phyloP scores from a whole-genome alignment of 2,113 vertebrate species.

The Dendrocopos noguchii region DNA sequence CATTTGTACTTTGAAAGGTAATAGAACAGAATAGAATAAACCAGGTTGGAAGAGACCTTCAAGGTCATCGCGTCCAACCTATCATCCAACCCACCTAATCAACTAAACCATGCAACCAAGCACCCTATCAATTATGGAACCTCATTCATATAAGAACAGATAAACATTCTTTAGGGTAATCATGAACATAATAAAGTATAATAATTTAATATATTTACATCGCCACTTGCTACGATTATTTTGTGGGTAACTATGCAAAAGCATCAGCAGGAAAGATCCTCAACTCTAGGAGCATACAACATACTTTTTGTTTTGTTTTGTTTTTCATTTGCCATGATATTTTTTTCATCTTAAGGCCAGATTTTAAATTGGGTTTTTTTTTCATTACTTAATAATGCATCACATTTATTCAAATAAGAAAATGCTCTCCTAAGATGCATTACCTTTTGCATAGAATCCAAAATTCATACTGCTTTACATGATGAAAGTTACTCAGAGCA shows the following conservation, averaged over 20 bases:
- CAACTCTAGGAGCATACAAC: not conserved
- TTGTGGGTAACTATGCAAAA: not conserved
- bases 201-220: not conserved
- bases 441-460: not conserved
- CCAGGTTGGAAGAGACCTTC: no score
- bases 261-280: not conserved
- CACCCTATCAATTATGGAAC: not conserved
- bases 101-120: no score
- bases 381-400: not conserved
- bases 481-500: not conserved
- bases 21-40: not conserved
- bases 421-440: not conserved
- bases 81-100: no score
- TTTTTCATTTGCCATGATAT: not conserved
- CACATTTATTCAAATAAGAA: not conserved
- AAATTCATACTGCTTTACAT: not conserved
- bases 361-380: not conserved
- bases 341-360: not conserved
- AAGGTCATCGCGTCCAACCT: no score
- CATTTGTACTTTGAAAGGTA: not conserved
- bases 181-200: not conserved
- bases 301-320: accelerated
- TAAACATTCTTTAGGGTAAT: not conserved
- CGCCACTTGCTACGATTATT: not conserved
- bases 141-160: not conserved